Evolutionary conservation across 2,113 vertebrate genomes (phyloP).

Genomic region (Poeciliopsis retropinna): DNA sequence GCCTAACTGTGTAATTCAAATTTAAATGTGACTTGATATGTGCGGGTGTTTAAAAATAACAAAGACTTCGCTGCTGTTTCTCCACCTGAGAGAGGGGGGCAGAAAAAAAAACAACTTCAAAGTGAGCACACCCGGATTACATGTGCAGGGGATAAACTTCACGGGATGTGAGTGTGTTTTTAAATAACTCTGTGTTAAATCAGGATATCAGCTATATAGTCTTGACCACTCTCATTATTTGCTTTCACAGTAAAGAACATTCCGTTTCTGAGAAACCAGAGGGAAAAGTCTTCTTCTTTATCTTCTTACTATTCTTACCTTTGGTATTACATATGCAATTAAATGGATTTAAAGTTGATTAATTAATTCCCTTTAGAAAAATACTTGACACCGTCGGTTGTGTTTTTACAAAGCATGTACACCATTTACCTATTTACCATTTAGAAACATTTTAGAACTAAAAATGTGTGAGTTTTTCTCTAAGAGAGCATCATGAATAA

Average conservation of each 20-base stretch:
- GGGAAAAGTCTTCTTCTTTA: too few species aligned
- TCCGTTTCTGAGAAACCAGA: too few species aligned
- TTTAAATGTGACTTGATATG: slow-evolving; percentile 65
- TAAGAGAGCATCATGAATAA: background rate
- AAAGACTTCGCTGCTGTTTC: slow-evolving; percentile 52
- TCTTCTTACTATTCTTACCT: too few species aligned
- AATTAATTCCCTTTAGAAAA: background rate
- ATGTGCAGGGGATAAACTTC: slow-evolving; percentile 20
- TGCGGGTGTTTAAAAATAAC: slow-evolving; percentile 67
- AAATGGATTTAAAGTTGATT: background rate
- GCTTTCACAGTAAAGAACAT: too few species aligned
- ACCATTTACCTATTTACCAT: background rate
- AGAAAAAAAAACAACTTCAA: slow-evolving; percentile 62
- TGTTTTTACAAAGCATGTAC: too few species aligned
- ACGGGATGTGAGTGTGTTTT: background rate
- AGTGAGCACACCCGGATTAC: slow-evolving; percentile 15
- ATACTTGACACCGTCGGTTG: too few species aligned
- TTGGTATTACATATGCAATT: background rate
- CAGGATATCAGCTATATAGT: background rate
- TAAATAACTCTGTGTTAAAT: background rate
- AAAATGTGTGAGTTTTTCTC: background rate
- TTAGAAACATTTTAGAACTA: background rate
- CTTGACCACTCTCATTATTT: background rate
- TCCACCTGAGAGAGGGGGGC: slow-evolving; percentile 16
- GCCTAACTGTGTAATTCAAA: slow-evolving; percentile 73